Conservation (phyloP, 53 echinoderm and acorn worm species). For the Paelopatides confundens region DNA sequence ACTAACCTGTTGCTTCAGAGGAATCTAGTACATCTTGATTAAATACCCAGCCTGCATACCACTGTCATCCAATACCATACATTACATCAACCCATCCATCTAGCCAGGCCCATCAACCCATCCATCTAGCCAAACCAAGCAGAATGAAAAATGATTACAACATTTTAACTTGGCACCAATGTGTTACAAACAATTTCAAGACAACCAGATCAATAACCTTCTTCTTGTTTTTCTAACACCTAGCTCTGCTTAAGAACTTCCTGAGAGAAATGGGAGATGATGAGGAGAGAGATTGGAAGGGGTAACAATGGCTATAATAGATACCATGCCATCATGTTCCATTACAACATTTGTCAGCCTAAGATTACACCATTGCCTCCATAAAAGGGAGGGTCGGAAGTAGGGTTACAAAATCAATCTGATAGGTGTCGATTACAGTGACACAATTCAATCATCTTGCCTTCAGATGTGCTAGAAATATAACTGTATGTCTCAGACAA, state of each 20-base stretch:
- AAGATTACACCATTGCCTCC: neutral
- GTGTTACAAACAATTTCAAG: neutral
- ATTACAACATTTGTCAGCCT: neutral
- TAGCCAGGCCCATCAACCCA: no score
- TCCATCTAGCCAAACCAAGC: neutral
- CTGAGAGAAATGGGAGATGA: neutral
- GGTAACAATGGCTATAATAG: neutral
- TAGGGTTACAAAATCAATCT: neutral
- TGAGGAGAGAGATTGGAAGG: neutral
- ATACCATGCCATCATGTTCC: neutral
- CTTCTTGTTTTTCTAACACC: neutral
- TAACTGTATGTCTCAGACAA: neutral
- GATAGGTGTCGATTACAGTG: neutral
- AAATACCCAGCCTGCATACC: neutral
- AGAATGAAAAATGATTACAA: no score
- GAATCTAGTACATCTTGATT: neutral
- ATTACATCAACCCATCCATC: neutral
- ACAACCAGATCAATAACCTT: no score
- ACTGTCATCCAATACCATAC: neutral
- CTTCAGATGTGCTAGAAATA: neutral
- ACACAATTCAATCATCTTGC: neutral
- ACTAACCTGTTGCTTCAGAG: no score
- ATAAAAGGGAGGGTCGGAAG: neutral
- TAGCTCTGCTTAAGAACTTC: neutral
- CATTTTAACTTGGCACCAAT: neutral